A percentile compares a stretch with the other conserved stretches of the same genome.
Evolutionary conservation across 2,888 invertebrate species (phyloP).

Genomic region (Laothoe populi): DNA sequence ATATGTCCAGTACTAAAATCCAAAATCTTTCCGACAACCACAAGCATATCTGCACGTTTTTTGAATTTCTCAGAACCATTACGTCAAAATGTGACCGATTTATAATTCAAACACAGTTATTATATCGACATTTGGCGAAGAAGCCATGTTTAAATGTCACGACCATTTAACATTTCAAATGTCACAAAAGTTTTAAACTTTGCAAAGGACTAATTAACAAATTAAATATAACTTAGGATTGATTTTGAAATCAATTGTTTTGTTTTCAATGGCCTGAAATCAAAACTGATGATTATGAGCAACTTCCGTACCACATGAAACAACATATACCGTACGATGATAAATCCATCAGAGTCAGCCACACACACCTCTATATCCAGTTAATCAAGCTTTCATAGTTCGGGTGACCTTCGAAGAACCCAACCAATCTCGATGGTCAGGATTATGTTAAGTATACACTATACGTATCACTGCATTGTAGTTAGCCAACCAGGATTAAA

Average conservation of each 20-base stretch:
- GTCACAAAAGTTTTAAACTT: background rate
- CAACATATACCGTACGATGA: too few relatives aligned
- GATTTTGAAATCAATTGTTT: background rate
- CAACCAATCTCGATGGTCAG: too few relatives aligned
- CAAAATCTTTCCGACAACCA: background rate
- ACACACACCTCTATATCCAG: too few relatives aligned
- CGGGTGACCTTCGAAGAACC: too few relatives aligned
- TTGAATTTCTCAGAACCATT: constrained; percentile 1
- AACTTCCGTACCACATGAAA: too few relatives aligned
- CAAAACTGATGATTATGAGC: too few relatives aligned
- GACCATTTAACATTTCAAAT: constrained; percentile 2
- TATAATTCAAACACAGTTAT: constrained; percentile 9
- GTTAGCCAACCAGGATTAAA: too few relatives aligned
- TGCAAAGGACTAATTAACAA: constrained; percentile 10
- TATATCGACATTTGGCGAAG: constrained; percentile 26
- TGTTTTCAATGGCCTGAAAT: too few relatives aligned
- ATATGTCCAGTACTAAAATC: background rate
- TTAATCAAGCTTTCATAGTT: too few relatives aligned
- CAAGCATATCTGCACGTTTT: background rate
- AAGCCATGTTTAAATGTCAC: constrained; percentile 9
- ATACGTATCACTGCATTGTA: too few relatives aligned
- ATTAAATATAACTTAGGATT: background rate
- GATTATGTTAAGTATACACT: too few relatives aligned
- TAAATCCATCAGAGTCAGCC: too few relatives aligned
- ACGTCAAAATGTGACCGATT: background rate